A percentile compares a stretch with the other conserved stretches of the same genome.
phyloP scores from a whole-genome alignment of 2,113 vertebrate genomes.

The Seriola aureovittata region DNA sequence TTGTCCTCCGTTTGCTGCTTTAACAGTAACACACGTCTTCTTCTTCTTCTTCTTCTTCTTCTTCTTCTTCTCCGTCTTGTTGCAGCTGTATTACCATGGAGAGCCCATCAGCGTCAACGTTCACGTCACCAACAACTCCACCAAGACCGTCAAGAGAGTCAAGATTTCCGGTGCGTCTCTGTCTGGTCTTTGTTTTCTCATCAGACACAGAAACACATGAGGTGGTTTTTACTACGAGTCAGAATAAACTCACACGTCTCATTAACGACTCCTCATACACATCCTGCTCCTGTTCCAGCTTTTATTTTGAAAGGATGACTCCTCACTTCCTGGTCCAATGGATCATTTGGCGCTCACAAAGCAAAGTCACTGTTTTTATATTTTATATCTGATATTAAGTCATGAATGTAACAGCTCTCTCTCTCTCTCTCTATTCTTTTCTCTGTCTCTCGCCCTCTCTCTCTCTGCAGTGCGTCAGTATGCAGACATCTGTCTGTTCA shows the following conservation, averaged over 20 bases:
- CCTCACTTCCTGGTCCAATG: too few species aligned
- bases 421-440: background rate
- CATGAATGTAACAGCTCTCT: background rate
- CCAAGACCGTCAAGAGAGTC: constrained; percentile 92
- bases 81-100: constrained; percentile 90
- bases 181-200: background rate
- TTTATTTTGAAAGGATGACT: too few species aligned
- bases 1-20: too few species aligned
- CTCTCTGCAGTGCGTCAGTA: constrained; percentile 90
- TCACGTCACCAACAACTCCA: constrained; percentile 95
- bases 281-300: too few species aligned
- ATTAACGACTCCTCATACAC: too few species aligned
- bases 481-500: constrained; percentile 95
- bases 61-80: background rate
- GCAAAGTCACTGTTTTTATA: too few species aligned
- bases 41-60: too few species aligned
- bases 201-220: too few species aligned
- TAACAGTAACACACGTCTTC: background rate
- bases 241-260: too few species aligned
- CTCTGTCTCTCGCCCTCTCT: background rate
- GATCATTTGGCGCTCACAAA: too few species aligned
- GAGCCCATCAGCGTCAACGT: constrained; percentile 93
- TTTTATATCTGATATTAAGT: too few species aligned
- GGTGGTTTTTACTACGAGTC: too few species aligned
- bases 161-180: constrained; percentile 88